A percentile compares a stretch with the other conserved stretches of the same genome.
These are phyloP conservation scores for Drosophila algonquin DNA, from an alignment of 2,888 invertebrate species.

Conservation along the genomic window DNA sequence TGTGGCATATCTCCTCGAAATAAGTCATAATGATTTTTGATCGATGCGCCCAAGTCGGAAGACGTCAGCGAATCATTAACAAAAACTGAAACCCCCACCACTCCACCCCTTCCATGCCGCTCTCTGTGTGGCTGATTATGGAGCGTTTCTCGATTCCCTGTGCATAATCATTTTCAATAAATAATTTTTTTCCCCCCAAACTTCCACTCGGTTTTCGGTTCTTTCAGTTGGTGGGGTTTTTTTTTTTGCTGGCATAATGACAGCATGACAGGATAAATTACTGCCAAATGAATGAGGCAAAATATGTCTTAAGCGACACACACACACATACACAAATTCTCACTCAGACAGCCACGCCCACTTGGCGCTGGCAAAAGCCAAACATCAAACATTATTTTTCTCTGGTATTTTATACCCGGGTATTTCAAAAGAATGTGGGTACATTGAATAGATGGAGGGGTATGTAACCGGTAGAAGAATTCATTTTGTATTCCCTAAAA, in stretches of 20 bases:
- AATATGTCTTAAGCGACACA: conserved; percentile 77
- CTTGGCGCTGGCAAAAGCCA: conserved; percentile 77
- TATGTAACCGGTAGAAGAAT: neutral
- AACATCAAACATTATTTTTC: conserved; percentile 69
- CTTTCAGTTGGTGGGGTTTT: conserved; percentile 44
- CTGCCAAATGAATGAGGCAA: conserved; percentile 81
- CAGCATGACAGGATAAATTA: conserved; percentile 84
- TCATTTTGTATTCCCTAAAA: too few species aligned
- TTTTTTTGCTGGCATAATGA: conserved; percentile 80
- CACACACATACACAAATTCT: conserved; percentile 5
- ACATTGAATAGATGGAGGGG: neutral
- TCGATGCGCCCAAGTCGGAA: conserved; percentile 78
- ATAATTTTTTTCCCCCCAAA: conserved; percentile 60
- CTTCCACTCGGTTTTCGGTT: conserved; percentile 47
- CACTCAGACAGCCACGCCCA: conserved; percentile 66
- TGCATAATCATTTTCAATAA: conserved; percentile 77
- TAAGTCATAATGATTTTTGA: conserved; percentile 82
- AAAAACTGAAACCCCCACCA: conserved; percentile 37
- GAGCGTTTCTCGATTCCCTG: conserved; percentile 42
- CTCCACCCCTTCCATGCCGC: conserved; percentile 4
- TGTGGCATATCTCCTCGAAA: conserved; percentile 42
- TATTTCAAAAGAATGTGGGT: neutral
- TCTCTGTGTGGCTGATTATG: conserved; percentile 11
- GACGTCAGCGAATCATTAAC: conserved; percentile 74
- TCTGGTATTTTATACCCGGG: neutral